phyloP scores from a whole-genome alignment of 2,797 vertebrate genomes.

The Mareca penelope region DNA sequence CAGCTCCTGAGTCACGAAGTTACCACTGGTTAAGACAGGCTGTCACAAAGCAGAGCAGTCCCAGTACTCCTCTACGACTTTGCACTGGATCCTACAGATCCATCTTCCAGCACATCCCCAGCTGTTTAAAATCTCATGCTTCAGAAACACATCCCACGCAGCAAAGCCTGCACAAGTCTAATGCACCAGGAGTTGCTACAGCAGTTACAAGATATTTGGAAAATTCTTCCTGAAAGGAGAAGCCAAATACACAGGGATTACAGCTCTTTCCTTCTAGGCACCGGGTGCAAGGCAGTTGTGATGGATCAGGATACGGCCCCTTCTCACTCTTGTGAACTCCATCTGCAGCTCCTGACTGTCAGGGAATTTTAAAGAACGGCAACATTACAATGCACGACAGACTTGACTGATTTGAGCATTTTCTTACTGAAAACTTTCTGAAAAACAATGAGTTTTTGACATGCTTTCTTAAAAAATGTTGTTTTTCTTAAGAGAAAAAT shows the following conservation, averaged over 20 bases:
- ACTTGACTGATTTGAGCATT: not conserved
- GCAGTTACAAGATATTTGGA: not conserved
- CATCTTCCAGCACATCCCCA: not conserved
- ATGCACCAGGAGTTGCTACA: not conserved
- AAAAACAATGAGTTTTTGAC: not conserved
- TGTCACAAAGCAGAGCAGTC: not conserved
- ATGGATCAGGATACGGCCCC: too few relatives aligned
- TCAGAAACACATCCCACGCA: not conserved
- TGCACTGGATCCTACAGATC: not conserved
- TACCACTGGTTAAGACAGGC: accelerated
- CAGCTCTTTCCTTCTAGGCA: not conserved
- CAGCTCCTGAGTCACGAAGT: not conserved
- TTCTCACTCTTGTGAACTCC: not conserved
- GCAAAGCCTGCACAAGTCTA: not conserved
- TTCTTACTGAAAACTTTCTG: not conserved
- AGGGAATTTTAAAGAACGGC: not conserved
- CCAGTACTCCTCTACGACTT: not conserved
- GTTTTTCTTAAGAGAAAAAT: not conserved
- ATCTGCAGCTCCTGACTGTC: not conserved
- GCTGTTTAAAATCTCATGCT: accelerated
- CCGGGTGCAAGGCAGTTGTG: too few relatives aligned
- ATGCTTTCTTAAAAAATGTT: not conserved
- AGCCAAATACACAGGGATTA: accelerated
- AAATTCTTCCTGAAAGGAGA: not conserved
- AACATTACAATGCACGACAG: not conserved